phyloP scores from a whole-genome alignment of 1,140 invertebrate species.

The Scaptomyza pallida region DNA sequence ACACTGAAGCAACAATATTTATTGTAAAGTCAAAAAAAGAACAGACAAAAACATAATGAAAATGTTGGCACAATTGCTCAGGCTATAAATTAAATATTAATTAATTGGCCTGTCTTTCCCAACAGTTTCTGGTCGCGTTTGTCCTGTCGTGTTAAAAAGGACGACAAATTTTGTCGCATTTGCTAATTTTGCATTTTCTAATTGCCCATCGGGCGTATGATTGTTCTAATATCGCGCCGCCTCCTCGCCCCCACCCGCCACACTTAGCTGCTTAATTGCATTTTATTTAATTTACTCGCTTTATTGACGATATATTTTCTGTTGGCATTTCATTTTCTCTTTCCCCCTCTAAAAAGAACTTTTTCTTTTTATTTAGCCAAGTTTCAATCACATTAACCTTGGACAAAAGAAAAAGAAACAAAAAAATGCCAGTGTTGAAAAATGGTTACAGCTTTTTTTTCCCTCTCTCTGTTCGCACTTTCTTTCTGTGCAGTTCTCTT shows the following conservation, averaged over 20 bases:
- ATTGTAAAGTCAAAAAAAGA: neutral
- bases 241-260: neutral
- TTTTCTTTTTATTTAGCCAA: slow-evolving; percentile 18
- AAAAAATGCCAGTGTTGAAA: neutral
- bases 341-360: too few species aligned
- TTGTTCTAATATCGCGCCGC: slow-evolving; percentile 40
- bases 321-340: slow-evolving; percentile 21
- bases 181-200: slow-evolving; percentile 67
- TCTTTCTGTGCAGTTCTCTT: neutral
- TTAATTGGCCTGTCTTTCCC: slow-evolving; percentile 58
- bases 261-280: slow-evolving; percentile 40
- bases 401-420: neutral
- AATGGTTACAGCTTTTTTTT: neutral
- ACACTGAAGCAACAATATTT: neutral
- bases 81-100: slow-evolving; percentile 76
- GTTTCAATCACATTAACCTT: slow-evolving; percentile 31
- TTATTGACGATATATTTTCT: slow-evolving; percentile 37
- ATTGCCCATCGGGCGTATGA: slow-evolving; percentile 69
- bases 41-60: slow-evolving; percentile 33
- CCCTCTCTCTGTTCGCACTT: neutral
- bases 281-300: slow-evolving; percentile 44
- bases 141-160: too few species aligned
- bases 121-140: too few species aligned
- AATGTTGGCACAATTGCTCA: slow-evolving; percentile 39
- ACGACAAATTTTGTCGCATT: neutral